Conservation (phyloP, 2,113 vertebrate genomes). For the Oostethus manadensis region DNA sequence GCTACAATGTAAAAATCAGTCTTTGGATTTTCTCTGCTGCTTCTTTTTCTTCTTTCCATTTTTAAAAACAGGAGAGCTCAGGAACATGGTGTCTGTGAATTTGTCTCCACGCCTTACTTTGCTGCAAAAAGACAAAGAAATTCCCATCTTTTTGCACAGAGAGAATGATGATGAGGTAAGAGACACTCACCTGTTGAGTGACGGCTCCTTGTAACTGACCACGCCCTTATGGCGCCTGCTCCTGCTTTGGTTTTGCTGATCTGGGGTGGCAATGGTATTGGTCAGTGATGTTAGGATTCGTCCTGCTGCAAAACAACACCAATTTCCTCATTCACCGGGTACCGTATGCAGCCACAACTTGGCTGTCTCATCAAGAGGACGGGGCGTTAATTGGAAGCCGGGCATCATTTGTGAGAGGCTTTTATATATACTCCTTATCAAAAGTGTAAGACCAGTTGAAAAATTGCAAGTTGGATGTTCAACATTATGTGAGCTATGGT, state of each 20-base stretch:
- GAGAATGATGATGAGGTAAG: background rate
- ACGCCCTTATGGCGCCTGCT: constrained; percentile 30
- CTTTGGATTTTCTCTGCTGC: background rate
- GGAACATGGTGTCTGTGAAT: constrained; percentile 58
- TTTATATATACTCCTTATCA: no score
- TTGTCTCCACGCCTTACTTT: constrained; percentile 74
- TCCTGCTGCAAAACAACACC: constrained; percentile 27
- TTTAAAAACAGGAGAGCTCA: constrained; percentile 64
- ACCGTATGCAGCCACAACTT: no score
- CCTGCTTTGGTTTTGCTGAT: constrained; percentile 12
- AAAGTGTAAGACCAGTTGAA: no score
- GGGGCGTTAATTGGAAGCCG: no score
- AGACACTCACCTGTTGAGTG: constrained; percentile 58
- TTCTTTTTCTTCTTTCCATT: constrained; percentile 47
- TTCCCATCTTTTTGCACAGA: background rate
- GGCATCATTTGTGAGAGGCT: no score
- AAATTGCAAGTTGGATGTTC: no score
- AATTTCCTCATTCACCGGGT: background rate
- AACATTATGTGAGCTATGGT: no score
- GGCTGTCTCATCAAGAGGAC: no score
- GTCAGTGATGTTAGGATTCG: constrained; percentile 57
- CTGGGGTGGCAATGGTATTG: constrained; percentile 44
- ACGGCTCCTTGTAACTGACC: constrained; percentile 69
- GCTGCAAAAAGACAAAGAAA: constrained; percentile 31
- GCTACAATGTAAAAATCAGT: constrained; percentile 7